Evolutionary conservation across 2,113 vertebrate species (phyloP), one percentile per base, ranked within the genome.

Genomic region (Labrus mixtus): DNA sequence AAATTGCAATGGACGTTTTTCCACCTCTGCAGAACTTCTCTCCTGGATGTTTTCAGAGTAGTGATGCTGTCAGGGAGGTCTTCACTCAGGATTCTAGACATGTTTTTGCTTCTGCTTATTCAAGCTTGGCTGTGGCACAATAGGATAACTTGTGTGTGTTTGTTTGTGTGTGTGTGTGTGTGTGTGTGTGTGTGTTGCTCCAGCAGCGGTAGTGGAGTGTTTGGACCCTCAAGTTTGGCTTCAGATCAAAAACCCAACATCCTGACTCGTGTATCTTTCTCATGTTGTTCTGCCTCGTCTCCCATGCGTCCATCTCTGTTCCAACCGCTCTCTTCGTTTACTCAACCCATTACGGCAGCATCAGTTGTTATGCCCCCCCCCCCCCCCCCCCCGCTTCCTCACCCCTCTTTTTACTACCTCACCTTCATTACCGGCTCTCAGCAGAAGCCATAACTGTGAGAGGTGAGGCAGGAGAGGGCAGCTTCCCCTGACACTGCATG

Each of bases 401-500:
- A 1, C 58, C 68, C 56, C 20, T 63, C 51, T 33, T 33, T 77
- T 67, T 55, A 45, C 54, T 79, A 53, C 58, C 63, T 62, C 41
- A 25, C 55, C 59, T 41, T 73, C 61, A 48, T 58, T 68, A 6
- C 39, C 53, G 45, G 39, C 39, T 78, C 65, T 71, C 64, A 86
- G 63, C 71, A 60, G 67, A 70, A 82, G 57, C 78, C 45, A 64
- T 66, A 78, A 81, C 73, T 87, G 77, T 25, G 81, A 87, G 68
- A 85, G 70, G 56, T 81, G 66, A 77, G 83, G 79, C 63, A 80
- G 61, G 65, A 89, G 77, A 84, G 80, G 74, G 71, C 68, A 89
- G 76, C 79, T 81, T 87, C 78, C 69, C 75, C 77, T 89, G 82
- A 90, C 89, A 90, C 90, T 25, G 90, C 94, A 93, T 88, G 84